Evolutionary conservation across 2,888 invertebrate genomes (phyloP), one percentile per base, ranked within the genome.

Genomic region (Hyppa rectilinea): DNA sequence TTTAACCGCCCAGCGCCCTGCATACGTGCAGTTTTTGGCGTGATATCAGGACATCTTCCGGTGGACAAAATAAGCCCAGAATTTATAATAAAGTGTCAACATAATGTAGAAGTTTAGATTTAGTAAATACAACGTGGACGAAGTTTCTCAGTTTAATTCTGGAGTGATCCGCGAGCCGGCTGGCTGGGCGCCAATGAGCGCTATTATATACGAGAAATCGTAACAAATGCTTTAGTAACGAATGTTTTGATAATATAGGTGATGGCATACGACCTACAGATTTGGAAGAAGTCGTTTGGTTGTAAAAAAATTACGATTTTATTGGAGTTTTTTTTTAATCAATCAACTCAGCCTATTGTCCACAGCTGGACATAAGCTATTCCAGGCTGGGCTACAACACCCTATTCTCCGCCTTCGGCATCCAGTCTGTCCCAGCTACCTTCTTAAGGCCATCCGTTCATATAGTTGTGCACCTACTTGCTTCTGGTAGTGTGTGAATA

Each of bases 161-260:
- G 90, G 89, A 88, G 86, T 81, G 86, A 87, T 84, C 71, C 76
- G 65, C 72, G 71, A 29, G 66, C 67, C 63, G 59, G 56, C 79
- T 90, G 90, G 90, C 90, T 45, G 2, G 6, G 29, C 45, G 88
- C 92, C 92, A 92, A 87, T 66, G 71, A 53, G 58, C 64, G 59
- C 75, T 81, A 85, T 87, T 70, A 84, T 65, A 85, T 38, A 82
- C 73, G 71, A 74, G 75, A 85, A 86, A 86, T 84, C 80, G 83
- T 86, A 84, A 85, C 83, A 85, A 84, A 84, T 81, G 76, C 14
- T 71, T 76, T 80, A 66, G 77, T 80, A 62, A 56, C 53, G n/a
- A 61, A 63, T 80, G 64, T 80, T 77, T 71, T 71, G 73, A 65
- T 84, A 80, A 78, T 74, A 29, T 40, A 58, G 59, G 61, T 62